A percentile compares a stretch with the other conserved stretches of the same genome.
Conservation (phyloP, 1,140 invertebrate species). For the Danaus melanippus region DNA sequence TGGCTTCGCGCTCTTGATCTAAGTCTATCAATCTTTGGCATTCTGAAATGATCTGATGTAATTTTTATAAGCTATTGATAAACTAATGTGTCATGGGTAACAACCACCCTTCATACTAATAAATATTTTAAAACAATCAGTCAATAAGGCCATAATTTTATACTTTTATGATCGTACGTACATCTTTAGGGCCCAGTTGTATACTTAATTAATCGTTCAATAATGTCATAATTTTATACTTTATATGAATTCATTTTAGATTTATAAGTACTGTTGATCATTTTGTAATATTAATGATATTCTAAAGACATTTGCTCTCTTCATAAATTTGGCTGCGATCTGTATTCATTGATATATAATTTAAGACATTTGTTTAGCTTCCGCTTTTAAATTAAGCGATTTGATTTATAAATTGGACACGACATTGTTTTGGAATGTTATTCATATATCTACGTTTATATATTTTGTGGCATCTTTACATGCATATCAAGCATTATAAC, state of each 20-base stretch:
- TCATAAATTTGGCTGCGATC: slow-evolving; percentile 40
- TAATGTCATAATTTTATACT: background rate
- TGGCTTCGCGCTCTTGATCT: slow-evolving; percentile 47
- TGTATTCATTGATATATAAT: slow-evolving; percentile 37
- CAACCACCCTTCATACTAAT: too few relatives aligned
- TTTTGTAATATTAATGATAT: slow-evolving; percentile 16
- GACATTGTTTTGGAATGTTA: slow-evolving; percentile 27
- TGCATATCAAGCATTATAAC: too few relatives aligned
- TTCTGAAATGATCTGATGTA: slow-evolving; percentile 21
- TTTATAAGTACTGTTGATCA: slow-evolving; percentile 2
- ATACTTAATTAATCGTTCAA: too few relatives aligned
- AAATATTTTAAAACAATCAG: too few relatives aligned
- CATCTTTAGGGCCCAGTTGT: too few relatives aligned
- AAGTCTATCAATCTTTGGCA: slow-evolving; percentile 55
- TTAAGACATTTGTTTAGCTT: slow-evolving; percentile 55
- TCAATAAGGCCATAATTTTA: too few relatives aligned
- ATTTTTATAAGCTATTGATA: too few relatives aligned
- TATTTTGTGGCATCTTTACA: slow-evolving; percentile 43
- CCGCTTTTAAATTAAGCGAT: slow-evolving; percentile 39
- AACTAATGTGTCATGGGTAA: too few relatives aligned
- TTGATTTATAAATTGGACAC: slow-evolving; percentile 40
- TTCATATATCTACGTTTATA: slow-evolving; percentile 20
- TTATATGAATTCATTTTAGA: background rate
- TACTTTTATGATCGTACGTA: too few relatives aligned
- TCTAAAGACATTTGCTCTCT: slow-evolving; percentile 26